Conservation (phyloP, 2,797 vertebrate genomes). For the Pseudochirops corinnae region DNA sequence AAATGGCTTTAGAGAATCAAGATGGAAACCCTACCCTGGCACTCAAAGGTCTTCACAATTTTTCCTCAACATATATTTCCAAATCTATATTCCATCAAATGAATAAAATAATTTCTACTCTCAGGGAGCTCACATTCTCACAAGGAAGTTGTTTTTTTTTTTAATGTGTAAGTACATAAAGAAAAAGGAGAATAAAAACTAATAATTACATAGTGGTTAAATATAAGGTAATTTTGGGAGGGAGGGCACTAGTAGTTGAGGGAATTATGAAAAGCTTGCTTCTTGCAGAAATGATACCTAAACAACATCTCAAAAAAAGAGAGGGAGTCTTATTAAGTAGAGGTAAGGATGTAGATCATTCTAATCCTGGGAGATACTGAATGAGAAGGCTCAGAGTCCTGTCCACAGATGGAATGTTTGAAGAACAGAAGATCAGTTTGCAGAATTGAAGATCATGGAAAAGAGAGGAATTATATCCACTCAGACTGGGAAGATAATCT, state of each 20-base stretch:
- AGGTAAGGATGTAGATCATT: neutral
- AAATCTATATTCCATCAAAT: neutral
- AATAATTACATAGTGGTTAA: neutral
- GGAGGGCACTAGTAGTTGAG: neutral
- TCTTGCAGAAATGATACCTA: neutral
- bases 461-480: neutral
- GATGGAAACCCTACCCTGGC: neutral
- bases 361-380: neutral
- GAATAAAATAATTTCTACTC: neutral
- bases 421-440: neutral
- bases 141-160: neutral
- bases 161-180: neutral
- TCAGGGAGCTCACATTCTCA: neutral
- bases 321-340: neutral
- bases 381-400: neutral
- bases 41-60: neutral
- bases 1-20: conserved; percentile 19
- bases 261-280: neutral
- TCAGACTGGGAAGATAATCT: neutral
- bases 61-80: neutral
- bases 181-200: neutral
- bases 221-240: neutral
- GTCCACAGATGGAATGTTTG: neutral
- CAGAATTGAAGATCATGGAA: neutral
- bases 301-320: neutral